Base-by-base conservation (phyloP, 2,888 invertebrate genomes). In the Slavum lentiscoides region DNA sequence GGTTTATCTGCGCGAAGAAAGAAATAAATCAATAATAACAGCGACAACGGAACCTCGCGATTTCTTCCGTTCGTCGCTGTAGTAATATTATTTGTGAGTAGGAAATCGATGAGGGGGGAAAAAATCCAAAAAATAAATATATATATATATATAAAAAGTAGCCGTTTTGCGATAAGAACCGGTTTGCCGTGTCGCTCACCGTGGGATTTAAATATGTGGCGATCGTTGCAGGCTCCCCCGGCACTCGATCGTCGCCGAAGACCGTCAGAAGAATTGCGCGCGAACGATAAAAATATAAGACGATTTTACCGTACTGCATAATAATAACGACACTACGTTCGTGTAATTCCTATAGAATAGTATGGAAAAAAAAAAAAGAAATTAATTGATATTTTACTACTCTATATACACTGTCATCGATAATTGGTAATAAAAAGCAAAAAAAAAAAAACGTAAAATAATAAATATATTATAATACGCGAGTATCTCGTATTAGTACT, bases 161-260 rank as follows among this genome's bases (percentile, higher is more conserved):
- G 53, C 74, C 53, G 62, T 74, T 74, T 74, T 17, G 30, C 53
- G 21, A 37, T 30, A 30, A 30, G 30, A 74, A 74, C 74, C 74
- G 53, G 74, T 74, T 74, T 39, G 15, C 64, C 11, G 15, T 30
- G 30, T 30, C 30, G 21, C 68, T 53, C 49, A 21, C 74, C 74
- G 74, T 74, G 74, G 64, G 74, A 74, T 64, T 64, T 64, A n/a
- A 64, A 64, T 49, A 37, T n/a, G 23, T 2, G 43, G 19, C 19
- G 43, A 61, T 73, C 72, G 15, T 73, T 70, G 4, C 30, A 30
- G 30, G 30, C 30, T 30, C 30, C 30, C 30, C 30, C 2, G 1
- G 30, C 30, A 30, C 30, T 30, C 2, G 1, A 30, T 4, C 30
- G 4, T 30, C 19, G 30, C 30, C 69, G 30, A 17, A 30, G 53